phyloP scores from a whole-genome alignment of 2,888 invertebrate genomes.

The Aproaerema taeniolella region DNA sequence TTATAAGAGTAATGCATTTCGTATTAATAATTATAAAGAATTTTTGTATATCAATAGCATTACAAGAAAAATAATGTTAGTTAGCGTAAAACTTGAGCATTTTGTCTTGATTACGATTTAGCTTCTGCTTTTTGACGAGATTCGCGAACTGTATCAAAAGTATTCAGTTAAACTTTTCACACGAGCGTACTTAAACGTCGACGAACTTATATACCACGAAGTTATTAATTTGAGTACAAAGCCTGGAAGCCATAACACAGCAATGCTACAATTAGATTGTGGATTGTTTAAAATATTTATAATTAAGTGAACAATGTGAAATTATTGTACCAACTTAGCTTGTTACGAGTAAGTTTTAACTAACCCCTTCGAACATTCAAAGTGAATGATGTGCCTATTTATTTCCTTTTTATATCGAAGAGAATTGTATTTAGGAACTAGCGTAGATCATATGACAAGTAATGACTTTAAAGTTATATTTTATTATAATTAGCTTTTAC shows the following conservation, averaged over 20 bases:
- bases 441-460: slow-evolving; percentile 51
- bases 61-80: too few species aligned
- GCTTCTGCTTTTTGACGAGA: too few species aligned
- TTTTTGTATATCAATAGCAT: too few species aligned
- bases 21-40: too few species aligned
- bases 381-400: slow-evolving; percentile 70
- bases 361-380: slow-evolving; percentile 51
- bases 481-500: slow-evolving; percentile 40
- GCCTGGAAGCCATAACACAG: slow-evolving; percentile 54
- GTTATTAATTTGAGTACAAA: slow-evolving; percentile 57
- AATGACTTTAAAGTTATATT: slow-evolving; percentile 50
- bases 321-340: slow-evolving; percentile 49
- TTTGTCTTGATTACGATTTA: too few species aligned
- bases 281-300: slow-evolving; percentile 48
- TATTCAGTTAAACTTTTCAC: too few species aligned
- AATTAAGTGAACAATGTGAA: slow-evolving; percentile 46
- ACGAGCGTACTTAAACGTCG: slow-evolving; percentile 8
- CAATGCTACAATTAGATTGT: slow-evolving; percentile 66
- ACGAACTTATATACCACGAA: slow-evolving; percentile 4
- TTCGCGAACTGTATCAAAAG: too few species aligned
- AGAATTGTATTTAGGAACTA: slow-evolving; percentile 54
- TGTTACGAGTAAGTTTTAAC: too few species aligned
- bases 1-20: too few species aligned
- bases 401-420: slow-evolving; percentile 60
- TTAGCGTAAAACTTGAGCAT: too few species aligned